Evolutionary conservation across 1,140 invertebrate genomes (phyloP).

Genomic region (Caerostris darwini): DNA sequence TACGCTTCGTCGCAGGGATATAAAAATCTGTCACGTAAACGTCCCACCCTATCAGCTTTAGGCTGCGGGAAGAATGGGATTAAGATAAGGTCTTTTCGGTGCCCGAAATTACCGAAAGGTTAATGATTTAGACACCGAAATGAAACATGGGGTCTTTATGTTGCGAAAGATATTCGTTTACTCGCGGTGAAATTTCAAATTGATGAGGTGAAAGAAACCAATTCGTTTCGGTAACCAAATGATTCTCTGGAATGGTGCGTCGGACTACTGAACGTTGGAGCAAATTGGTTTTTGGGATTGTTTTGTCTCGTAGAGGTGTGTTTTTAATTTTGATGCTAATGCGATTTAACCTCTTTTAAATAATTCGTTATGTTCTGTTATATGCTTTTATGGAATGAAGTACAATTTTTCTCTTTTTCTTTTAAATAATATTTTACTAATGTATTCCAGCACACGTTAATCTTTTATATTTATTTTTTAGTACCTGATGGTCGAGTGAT

Average conservation of each 20-base stretch:
- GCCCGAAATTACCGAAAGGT: background rate
- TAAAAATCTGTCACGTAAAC: background rate
- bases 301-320: background rate
- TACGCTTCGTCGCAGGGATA: background rate
- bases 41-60: background rate
- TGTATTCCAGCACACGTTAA: no score
- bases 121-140: background rate
- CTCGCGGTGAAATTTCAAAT: background rate
- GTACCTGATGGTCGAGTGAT: no score
- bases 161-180: background rate
- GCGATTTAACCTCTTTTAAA: no score
- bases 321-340: background rate
- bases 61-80: background rate
- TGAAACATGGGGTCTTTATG: background rate
- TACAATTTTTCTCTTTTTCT: no score
- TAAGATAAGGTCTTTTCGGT: background rate
- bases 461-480: no score
- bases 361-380: no score
- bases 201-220: slow-evolving; percentile 1
- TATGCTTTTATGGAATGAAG: no score
- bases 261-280: background rate
- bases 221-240: background rate
- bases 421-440: no score
- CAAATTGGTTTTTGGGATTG: background rate
- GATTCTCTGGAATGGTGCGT: background rate